Evolutionary conservation across 2,797 vertebrate species (phyloP), one percentile per base, ranked within the genome.

Genomic region (Hydrophis major): DNA sequence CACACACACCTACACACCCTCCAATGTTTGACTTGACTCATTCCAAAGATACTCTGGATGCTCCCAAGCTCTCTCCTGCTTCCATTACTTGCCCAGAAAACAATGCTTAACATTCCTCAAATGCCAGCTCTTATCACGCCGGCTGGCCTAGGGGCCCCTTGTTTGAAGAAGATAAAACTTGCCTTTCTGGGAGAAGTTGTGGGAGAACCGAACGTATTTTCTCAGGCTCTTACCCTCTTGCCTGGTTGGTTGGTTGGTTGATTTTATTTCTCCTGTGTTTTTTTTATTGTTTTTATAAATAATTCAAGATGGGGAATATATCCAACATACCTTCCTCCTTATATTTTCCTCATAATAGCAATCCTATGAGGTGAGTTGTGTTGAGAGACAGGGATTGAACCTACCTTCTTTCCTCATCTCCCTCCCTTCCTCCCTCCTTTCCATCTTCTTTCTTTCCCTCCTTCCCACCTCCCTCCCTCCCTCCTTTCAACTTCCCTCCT

Each of bases 161-260:
- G 74, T 37, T 22, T 11, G 37, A 37, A 69, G 74, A 11, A 42
- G 69, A 37, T 37, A 22, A 42, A 8, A 4, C 20, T 18, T 78
- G 6, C 16, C 18, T 78, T 42, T 20, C 32, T 42, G 18, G 69
- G 69, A 42, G 37, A 78, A 0, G 1, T 22, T 11, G 66, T 32
- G n/a, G 37, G 37, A 78, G 6, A 78, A 22, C 0, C 1, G 0
- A 78, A 42, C 0, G 7, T 25, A 10, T 42, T 42, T 42, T 42
- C 74, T 78, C 74, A 4, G 37, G 37, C 74, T 7, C 1, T 4
- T 20, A 42, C 50, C 0, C 0, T 7, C 4, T 20, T 4, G 16
- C 32, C 37, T 78, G n/a, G 4, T 69, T 16, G 66, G n/a, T 47
- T 47, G 42, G 63, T 32, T 32, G 66, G 5, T 32, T 69, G 2